A percentile compares a stretch with the other conserved stretches of the same genome.
Evolutionary conservation across 2,888 invertebrate species (phyloP).

Genomic region (Drosophila stalkeri): DNA sequence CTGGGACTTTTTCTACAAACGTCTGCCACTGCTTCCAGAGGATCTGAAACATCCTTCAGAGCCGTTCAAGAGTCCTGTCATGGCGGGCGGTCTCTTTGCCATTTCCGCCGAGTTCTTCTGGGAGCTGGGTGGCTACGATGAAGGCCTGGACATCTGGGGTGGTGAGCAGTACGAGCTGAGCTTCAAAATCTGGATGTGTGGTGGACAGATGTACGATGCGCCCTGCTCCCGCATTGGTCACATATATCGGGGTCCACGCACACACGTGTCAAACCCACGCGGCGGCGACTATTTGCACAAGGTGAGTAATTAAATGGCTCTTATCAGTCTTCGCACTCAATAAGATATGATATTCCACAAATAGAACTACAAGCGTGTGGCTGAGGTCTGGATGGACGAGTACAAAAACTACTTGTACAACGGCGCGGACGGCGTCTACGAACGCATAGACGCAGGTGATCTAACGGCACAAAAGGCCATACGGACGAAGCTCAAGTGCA

Average conservation of each 20-base stretch:
- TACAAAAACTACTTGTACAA: conserved; percentile 95
- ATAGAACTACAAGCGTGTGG: conserved; percentile 96
- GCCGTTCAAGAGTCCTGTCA: conserved; percentile 92
- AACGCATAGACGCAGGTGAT: conserved; percentile 92
- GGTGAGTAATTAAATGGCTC: conserved; percentile 26
- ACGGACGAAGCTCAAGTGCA: conserved; percentile 91
- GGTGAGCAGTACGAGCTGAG: conserved; percentile 99
- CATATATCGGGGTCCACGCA: conserved; percentile 91
- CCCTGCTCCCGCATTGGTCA: conserved; percentile 97
- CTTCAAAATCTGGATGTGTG: conserved; percentile 99
- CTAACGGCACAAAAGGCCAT: conserved; percentile 91
- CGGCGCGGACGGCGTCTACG: conserved; percentile 90
- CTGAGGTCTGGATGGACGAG: conserved; percentile 99
- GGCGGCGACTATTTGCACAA: conserved; percentile 91
- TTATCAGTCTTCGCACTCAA: not conserved
- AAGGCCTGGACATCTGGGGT: conserved; percentile 98
- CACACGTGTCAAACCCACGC: conserved; percentile 96
- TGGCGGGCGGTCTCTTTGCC: conserved; percentile 99
- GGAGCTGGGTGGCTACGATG: conserved; percentile 98
- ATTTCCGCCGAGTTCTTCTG: conserved; percentile 97
- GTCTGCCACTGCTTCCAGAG: conserved; percentile 89
- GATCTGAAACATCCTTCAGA: conserved; percentile 81
- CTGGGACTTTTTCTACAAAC: conserved; percentile 98
- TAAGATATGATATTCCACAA: not conserved
- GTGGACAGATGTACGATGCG: conserved; percentile 96